Evolutionary conservation across 2,888 invertebrate species (phyloP), one percentile per base, ranked within the genome.

Genomic region (Agrochola litura): DNA sequence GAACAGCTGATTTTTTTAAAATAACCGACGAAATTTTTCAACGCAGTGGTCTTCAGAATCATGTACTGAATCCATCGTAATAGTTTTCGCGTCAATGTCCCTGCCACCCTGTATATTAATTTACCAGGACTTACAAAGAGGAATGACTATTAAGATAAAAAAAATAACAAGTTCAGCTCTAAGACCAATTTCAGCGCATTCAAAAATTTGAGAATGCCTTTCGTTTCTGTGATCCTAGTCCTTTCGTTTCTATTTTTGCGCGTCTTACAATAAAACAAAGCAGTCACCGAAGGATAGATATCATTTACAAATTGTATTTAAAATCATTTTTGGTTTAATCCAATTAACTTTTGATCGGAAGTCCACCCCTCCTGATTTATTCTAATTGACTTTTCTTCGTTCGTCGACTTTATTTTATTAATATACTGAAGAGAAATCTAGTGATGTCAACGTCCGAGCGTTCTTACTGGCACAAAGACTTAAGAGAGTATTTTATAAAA

Each of bases 331-430:
- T 14, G 30, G 46, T 41, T 22, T 54, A 52, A 68, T 37, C 58
- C 60, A 68, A 76, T 76, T 80, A 71, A 41, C 63, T 46, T 71
- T 58, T 65, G 49, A 52, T 67, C 9, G 19, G 19, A 76, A 64
- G 19, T 64, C 46, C 49, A n/a, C 60, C 68, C 37, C 49, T 58
- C 52, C 37, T 46, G 52, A 73, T 73, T 82, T 60, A 73, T 74
- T 63, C 19, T 66, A 78, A 78, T 72, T 43, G 54, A 74, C 10
- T 63, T 77, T 66, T 58, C 73, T 70, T 63, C 8, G 46, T 54
- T 63, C 10, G n/a, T 30, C 14, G 46, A 58, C 52, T 63, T 81
- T 30, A 61, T 43, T 69, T 61, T 46, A 41, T 69, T 65, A 61
- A 66, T 81, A 12, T 63, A 60, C 25, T 73, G 25, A 54, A 41